These are phyloP conservation scores for Trinorchestia longiramus DNA, from an alignment of 1,140 invertebrate species.

Conservation along the genomic window DNA sequence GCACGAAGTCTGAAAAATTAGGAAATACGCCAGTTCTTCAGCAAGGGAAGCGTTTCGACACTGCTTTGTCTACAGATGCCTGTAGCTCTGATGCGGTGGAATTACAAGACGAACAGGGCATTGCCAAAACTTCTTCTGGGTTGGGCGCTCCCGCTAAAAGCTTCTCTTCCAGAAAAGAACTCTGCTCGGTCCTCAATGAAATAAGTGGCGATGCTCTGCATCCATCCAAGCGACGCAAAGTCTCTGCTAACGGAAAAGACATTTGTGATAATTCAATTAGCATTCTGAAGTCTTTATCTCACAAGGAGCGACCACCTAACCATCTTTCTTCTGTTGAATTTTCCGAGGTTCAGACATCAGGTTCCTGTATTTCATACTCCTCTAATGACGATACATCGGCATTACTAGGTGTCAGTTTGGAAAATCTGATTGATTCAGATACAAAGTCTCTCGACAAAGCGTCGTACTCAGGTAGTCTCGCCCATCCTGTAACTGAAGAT, in stretches of 20 bases:
- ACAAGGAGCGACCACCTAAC: neutral
- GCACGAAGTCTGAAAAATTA: neutral
- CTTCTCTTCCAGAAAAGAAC: neutral
- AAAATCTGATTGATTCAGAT: neutral
- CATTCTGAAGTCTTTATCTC: constrained; percentile 1
- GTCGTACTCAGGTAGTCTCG: neutral
- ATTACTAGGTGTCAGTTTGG: neutral
- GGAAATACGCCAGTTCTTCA: neutral
- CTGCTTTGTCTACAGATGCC: neutral
- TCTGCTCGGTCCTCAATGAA: neutral
- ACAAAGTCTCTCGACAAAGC: neutral
- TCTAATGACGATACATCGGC: neutral
- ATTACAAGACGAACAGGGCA: neutral
- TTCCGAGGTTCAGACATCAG: neutral
- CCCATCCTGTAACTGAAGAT: neutral
- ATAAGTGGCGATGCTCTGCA: neutral
- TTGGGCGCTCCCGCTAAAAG: neutral
- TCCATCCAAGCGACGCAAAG: neutral
- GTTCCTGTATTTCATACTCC: neutral
- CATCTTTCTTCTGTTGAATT: neutral
- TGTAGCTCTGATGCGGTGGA: neutral
- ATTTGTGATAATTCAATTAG: neutral
- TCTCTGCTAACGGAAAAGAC: neutral
- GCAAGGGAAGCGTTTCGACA: neutral
- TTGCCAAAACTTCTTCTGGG: neutral